Evolutionary conservation across 2,113 vertebrate genomes (phyloP).

Genomic region (Chaetorhynchus papuensis): DNA sequence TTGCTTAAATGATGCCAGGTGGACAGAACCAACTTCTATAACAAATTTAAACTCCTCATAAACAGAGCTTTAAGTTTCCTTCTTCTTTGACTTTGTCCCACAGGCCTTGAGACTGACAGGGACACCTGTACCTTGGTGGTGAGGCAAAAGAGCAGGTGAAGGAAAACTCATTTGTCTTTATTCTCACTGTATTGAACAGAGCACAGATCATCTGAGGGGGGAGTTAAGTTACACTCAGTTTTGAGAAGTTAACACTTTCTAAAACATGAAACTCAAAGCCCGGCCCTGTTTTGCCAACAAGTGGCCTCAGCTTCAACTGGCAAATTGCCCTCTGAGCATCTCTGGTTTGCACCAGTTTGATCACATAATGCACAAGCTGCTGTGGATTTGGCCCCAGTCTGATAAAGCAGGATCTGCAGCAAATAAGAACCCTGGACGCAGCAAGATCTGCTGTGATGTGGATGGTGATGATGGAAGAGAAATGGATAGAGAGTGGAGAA

Average conservation of each 20-base stretch:
- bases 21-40: neutral
- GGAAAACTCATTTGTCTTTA: neutral
- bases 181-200: neutral
- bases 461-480: neutral
- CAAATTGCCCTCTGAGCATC: neutral
- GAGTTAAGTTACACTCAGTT: neutral
- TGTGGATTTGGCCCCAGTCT: neutral
- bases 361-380: neutral
- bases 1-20: slow-evolving; percentile 46
- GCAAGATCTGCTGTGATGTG: neutral
- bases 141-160: neutral
- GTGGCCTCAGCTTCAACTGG: neutral
- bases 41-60: slow-evolving; percentile 35
- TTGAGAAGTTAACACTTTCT: neutral
- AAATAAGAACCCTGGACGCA: neutral
- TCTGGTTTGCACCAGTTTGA: neutral
- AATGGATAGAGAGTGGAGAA: neutral
- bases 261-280: neutral
- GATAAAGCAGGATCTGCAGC: neutral
- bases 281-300: neutral
- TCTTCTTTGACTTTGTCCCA: neutral
- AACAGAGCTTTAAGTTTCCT: neutral
- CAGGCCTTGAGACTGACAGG: neutral
- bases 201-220: neutral
- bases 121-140: neutral